Evolutionary conservation across 2,888 invertebrate species (phyloP).

Genomic region (Agriotes lineatus): DNA sequence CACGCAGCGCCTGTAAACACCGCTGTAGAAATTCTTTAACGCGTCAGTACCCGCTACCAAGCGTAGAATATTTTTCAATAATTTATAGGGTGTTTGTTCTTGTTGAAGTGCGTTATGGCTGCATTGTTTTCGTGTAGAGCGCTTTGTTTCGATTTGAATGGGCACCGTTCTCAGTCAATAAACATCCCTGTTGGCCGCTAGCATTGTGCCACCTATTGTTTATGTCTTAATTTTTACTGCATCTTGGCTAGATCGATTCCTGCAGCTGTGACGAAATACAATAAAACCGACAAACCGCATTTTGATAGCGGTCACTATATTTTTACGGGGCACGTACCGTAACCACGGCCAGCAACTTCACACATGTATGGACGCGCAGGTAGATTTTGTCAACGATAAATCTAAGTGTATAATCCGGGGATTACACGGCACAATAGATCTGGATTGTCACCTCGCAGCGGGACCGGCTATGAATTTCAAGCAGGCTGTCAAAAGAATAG

Average conservation of each 20-base stretch:
- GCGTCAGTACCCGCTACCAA: background rate
- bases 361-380: slow-evolving; percentile 1
- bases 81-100: slow-evolving; percentile 25
- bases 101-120: slow-evolving; percentile 2
- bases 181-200: slow-evolving; percentile 13
- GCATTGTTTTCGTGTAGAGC: slow-evolving; percentile 19
- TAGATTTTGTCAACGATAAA: slow-evolving; percentile 5
- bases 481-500: slow-evolving; percentile 3
- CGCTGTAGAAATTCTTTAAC: background rate
- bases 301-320: too few relatives aligned
- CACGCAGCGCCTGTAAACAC: slow-evolving; percentile 7
- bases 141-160: slow-evolving; percentile 26
- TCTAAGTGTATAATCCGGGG: slow-evolving; percentile 6
- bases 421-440: slow-evolving; percentile 16
- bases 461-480: slow-evolving; percentile 13
- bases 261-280: too few relatives aligned
- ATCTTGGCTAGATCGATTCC: background rate
- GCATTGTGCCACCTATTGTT: slow-evolving; percentile 24
- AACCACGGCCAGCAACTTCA: background rate
- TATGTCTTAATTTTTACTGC: slow-evolving; percentile 21
- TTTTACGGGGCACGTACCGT: background rate
- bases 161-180: slow-evolving; percentile 20
- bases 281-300: too few relatives aligned
- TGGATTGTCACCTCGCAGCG: slow-evolving; percentile 26
- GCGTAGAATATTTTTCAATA: slow-evolving; percentile 8